These are phyloP conservation scores for Sigmodon hispidus DNA, from an alignment of 2,113 vertebrate genomes.

Conservation along the genomic window DNA sequence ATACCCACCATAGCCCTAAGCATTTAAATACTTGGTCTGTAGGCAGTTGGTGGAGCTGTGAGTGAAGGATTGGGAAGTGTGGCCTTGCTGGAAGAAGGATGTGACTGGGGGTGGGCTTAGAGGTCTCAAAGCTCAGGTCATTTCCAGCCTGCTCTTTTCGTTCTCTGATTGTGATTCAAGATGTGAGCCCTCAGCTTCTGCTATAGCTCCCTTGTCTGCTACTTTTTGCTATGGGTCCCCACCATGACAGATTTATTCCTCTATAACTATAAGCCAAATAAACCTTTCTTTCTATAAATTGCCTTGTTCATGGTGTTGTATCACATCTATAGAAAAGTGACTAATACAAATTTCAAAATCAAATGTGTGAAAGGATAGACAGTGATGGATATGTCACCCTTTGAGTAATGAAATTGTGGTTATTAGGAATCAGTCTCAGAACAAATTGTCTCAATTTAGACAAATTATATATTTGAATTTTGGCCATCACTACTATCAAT, in stretches of 20 bases:
- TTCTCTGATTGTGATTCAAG: not conserved
- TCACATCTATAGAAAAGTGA: not conserved
- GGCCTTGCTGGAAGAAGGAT: not conserved
- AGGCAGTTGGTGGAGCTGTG: not conserved
- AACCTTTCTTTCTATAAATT: not conserved
- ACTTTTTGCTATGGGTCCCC: not conserved
- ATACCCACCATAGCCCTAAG: not conserved
- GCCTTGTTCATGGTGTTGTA: no score
- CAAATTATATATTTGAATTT: not conserved
- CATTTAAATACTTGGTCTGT: not conserved
- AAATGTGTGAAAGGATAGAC: not conserved
- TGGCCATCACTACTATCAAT: not conserved
- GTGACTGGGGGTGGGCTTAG: not conserved
- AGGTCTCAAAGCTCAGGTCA: not conserved
- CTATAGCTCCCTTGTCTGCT: not conserved
- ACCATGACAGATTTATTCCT: not conserved
- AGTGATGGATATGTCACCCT: not conserved
- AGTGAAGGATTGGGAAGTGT: not conserved
- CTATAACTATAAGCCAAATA: not conserved
- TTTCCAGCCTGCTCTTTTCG: not conserved
- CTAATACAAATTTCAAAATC: not conserved
- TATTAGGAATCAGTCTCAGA: not conserved
- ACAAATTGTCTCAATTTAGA: not conserved
- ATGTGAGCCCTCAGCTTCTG: not conserved
- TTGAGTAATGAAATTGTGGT: not conserved